Evolutionary conservation across 1,140 invertebrate species (phyloP), one percentile per base, ranked within the genome.

Genomic region (Platyura marginata): DNA sequence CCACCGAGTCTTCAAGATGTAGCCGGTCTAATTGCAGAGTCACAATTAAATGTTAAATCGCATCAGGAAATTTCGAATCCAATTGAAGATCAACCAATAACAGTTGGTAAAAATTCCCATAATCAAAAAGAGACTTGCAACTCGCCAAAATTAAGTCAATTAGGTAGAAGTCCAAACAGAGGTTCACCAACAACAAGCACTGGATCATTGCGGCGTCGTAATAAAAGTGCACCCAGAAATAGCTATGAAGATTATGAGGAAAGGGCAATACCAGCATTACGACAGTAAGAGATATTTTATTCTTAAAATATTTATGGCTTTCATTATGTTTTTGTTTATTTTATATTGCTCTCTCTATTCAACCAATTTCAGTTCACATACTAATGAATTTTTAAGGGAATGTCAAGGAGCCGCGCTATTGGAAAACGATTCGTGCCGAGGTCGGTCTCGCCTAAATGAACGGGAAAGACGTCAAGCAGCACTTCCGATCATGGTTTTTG

Each of bases 381-480:
- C 79, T 32, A 81, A 81, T 56, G 79, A 81, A 60, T 81, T 79
- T 58, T 72, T 80, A 11, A 67, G 78, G 43, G 79, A 80, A 56
- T 77, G 74, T 47, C 75, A 80, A 46, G 53, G 71, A 46, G 71
- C 74, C 20, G 61, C 55, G 5, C 47, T 67, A 25, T 49, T 63
- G 22, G 69, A 70, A 36, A 60, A 56, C 10, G 69, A 70, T 55
- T 64, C 67, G 42, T 70, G 63, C 56, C 66, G 56, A 47, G 59
- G 61, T 9, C 64, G 68, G 6, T 82, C 79, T 40, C 81, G 78
- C 53, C 69, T 85, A 9, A 82, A 79, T 25, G 88, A 94, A 54
- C 71, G 83, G 47, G 90, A 94, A 51, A 77, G 83, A 48, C 82
- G 90, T 52, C 88, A 93, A 62, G 88, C 89, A 9, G 81, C 85